A percentile compares a stretch with the other conserved stretches of the same genome.
These are phyloP conservation scores for Tethea ocularis DNA, from an alignment of 2,888 invertebrate genomes.

Conservation along the genomic window DNA sequence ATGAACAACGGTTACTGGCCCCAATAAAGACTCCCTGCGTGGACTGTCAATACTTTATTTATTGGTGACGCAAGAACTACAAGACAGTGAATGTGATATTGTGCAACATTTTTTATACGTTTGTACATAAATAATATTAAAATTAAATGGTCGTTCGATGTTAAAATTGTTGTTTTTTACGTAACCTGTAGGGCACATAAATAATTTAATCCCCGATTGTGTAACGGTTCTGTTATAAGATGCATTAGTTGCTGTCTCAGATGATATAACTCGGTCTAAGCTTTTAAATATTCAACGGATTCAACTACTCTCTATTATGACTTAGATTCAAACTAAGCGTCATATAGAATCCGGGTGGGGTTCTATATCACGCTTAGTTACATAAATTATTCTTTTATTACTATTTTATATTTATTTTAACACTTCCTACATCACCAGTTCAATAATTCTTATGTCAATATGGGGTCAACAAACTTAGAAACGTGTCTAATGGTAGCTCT, in stretches of 20 bases:
- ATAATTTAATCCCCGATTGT: background rate
- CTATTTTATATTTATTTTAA: too few relatives aligned
- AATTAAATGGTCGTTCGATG: constrained; percentile 53
- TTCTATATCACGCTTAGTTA: too few relatives aligned
- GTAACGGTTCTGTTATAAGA: background rate
- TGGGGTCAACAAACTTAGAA: background rate
- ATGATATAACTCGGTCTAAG: background rate
- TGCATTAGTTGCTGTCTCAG: background rate
- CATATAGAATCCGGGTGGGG: background rate
- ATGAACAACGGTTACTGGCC: constrained; percentile 15
- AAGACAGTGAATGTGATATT: constrained; percentile 75
- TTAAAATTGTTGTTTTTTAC: constrained; percentile 59
- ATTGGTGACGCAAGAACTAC: constrained; percentile 70
- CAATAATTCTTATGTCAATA: background rate
- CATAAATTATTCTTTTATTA: too few relatives aligned
- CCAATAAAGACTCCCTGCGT: constrained; percentile 22
- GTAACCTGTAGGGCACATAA: constrained; percentile 42
- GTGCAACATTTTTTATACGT: constrained; percentile 74
- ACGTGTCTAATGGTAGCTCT: background rate
- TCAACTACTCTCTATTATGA: background rate
- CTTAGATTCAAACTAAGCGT: background rate
- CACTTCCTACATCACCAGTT: background rate
- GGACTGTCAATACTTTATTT: constrained; percentile 56
- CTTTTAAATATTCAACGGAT: constrained; percentile 1
- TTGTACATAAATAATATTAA: constrained; percentile 74